These are phyloP conservation scores for Proterorhinus semilunaris DNA, from an alignment of 2,113 vertebrate species.

Conservation along the genomic window DNA sequence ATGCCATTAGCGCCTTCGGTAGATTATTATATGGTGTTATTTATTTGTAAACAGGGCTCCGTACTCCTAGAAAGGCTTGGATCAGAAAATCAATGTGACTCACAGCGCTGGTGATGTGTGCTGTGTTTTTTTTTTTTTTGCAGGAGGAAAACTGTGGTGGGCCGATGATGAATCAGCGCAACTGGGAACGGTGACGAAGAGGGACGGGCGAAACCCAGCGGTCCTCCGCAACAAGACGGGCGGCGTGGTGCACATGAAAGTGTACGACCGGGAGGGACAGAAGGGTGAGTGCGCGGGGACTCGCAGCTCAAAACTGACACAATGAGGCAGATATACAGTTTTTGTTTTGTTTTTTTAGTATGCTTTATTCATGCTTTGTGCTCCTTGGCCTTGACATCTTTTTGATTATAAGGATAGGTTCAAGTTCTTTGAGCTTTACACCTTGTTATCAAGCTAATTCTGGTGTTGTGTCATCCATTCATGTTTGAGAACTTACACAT, in stretches of 20 bases:
- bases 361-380: no score
- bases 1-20: slow-evolving; percentile 11
- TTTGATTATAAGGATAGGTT: no score
- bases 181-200: slow-evolving; percentile 91
- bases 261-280: slow-evolving; percentile 91
- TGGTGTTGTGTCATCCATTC: no score
- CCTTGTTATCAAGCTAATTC: no score
- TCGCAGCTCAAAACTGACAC: neutral
- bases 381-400: no score
- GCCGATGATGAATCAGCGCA: slow-evolving; percentile 91
- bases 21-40: slow-evolving; percentile 9
- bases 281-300: slow-evolving; percentile 78
- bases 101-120: neutral
- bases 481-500: no score
- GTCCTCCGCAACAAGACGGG: slow-evolving; percentile 92
- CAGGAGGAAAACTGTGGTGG: slow-evolving; percentile 97
- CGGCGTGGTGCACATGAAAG: slow-evolving; percentile 95
- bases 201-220: slow-evolving; percentile 84
- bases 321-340: neutral
- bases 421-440: no score
- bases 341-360: no score
- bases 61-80: neutral
- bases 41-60: slow-evolving; percentile 7
- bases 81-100: neutral
- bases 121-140: slow-evolving; percentile 44